phyloP scores from a whole-genome alignment of 2,113 vertebrate species.

The Hystrix brachyura region DNA sequence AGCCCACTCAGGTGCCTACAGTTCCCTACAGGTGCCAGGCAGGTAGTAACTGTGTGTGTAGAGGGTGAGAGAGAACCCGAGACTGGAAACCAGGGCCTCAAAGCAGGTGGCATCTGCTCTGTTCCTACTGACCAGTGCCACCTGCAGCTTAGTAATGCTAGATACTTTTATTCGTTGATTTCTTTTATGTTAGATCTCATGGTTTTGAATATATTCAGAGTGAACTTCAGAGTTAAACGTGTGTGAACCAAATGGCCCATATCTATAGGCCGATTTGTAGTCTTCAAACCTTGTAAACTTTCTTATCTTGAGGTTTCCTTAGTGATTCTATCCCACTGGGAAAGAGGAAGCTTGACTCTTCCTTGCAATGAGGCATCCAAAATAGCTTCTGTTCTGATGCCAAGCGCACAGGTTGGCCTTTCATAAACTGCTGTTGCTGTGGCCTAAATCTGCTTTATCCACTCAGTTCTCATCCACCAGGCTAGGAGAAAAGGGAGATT shows the following conservation, averaged over 20 bases:
- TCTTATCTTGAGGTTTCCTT: neutral
- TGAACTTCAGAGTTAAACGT: neutral
- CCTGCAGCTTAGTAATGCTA: neutral
- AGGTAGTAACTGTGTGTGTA: neutral
- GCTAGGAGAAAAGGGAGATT: conserved; percentile 40
- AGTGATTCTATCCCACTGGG: neutral
- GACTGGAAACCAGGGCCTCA: neutral
- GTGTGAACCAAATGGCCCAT: neutral
- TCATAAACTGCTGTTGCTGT: conserved; percentile 49
- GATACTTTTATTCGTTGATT: neutral
- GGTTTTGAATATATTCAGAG: neutral
- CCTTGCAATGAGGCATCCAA: neutral
- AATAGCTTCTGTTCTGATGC: neutral
- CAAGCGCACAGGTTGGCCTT: neutral
- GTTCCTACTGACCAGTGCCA: neutral
- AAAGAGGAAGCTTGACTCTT: neutral
- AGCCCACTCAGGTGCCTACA: fast-evolving
- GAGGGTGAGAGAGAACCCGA: neutral
- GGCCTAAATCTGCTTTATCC: conserved; percentile 61
- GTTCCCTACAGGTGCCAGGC: neutral
- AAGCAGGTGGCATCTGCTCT: too few species aligned
- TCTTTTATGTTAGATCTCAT: neutral
- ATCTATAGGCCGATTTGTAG: neutral
- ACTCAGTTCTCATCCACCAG: neutral
- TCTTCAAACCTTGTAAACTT: neutral